phyloP scores from a whole-genome alignment of 2,888 invertebrate species.

The Drosophila parthenogenetica region DNA sequence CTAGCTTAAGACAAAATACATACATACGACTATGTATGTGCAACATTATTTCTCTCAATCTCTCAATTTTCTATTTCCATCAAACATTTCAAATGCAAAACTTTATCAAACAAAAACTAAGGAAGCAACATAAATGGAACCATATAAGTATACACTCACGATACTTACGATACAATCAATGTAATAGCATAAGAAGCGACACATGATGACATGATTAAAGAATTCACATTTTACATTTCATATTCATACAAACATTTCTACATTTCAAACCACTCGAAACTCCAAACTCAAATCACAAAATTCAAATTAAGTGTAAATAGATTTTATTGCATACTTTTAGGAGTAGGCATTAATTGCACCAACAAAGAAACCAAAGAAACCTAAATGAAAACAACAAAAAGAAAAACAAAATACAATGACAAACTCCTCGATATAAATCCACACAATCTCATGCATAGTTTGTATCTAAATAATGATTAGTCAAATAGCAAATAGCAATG shows the following conservation, averaged over 20 bases:
- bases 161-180: slow-evolving; percentile 75
- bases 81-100: slow-evolving; percentile 30
- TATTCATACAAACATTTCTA: slow-evolving; percentile 26
- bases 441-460: slow-evolving; percentile 12
- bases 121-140: slow-evolving; percentile 45
- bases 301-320: slow-evolving; percentile 72
- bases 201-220: slow-evolving; percentile 30
- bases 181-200: slow-evolving; percentile 71
- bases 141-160: slow-evolving; percentile 45
- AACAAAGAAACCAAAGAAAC: slow-evolving; percentile 38
- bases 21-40: slow-evolving; percentile 4
- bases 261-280: slow-evolving; percentile 50
- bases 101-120: slow-evolving; percentile 34
- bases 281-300: too few relatives aligned
- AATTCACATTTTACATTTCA: slow-evolving; percentile 11
- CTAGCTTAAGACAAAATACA: slow-evolving; percentile 46
- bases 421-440: slow-evolving; percentile 1
- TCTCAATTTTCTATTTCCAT: slow-evolving; percentile 50
- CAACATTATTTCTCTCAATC: slow-evolving; percentile 49
- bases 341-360: slow-evolving; percentile 68
- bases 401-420: slow-evolving; percentile 9
- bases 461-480: slow-evolving; percentile 32
- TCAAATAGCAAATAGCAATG: slow-evolving; percentile 44
- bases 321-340: slow-evolving; percentile 77
- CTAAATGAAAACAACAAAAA: slow-evolving; percentile 12